Base-by-base conservation (phyloP, 2,888 invertebrate genomes). In the Gymnocheta viridis region DNA sequence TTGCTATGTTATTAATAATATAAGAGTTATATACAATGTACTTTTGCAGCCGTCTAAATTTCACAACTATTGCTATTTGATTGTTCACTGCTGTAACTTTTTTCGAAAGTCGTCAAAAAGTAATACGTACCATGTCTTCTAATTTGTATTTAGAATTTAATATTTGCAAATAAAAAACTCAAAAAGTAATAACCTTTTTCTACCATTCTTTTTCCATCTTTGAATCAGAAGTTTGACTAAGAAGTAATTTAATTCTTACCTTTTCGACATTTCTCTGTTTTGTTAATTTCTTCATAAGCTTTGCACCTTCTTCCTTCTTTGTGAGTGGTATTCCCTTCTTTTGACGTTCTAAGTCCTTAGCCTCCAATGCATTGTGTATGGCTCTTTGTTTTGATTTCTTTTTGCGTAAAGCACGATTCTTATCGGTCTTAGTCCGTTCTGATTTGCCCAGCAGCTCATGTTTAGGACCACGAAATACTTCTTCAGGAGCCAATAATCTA, bases 401-500 rank as follows among this genome's bases (percentile, higher is more conserved):
- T 91, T 95, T 95, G 87, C 98, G 94, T 79, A 98, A 93, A 87
- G 97, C 97, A 64, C 98, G 94, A 86, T 98, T 97, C 91, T 95
- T 97, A 89, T 99, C 98, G 0, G 98, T 97, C 72, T 94, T 93
- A 0, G 96, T 95, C 82, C 96, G 94, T 92, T 99, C 99, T 12
- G 94, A 94, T 91, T 95, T 95, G 27, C 96, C 96, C 76, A 95
- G 91, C 2, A 89, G 84, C 92, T 89, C 86, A 70, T 94, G 94
- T 89, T 93, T 93, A 1, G 90, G 86, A 86, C 92, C 92, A 22
- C 94, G 94, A 91, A 94, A 95, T 1, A 99, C 93, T 94, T 99
- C 99, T 92, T 98, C 97, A 0, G 99, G 98, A 19, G 99, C 98
- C 85, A 99, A 92, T 44, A 98, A 91, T 1, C 95, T 93, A 4